Conservation (phyloP, 1,140 invertebrate genomes). For the Lasioglossum albipes region DNA sequence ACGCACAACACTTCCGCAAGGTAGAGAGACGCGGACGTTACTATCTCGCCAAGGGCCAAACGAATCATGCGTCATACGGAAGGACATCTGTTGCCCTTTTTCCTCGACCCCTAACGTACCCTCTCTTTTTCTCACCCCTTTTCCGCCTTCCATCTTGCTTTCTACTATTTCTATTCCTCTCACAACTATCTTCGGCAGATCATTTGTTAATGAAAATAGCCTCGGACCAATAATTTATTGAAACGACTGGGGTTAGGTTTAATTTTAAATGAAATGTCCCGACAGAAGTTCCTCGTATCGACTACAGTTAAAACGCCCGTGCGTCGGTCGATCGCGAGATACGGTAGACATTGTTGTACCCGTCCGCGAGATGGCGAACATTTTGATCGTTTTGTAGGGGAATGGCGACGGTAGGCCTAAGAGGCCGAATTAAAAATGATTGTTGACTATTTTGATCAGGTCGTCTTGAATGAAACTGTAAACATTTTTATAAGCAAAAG, state of each 20-base stretch:
- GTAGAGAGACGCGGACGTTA: conserved; percentile 56
- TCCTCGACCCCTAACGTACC: conserved; percentile 40
- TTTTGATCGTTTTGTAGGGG: background rate
- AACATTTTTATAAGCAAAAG: too few relatives aligned
- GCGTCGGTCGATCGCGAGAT: conserved; percentile 46
- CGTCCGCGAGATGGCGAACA: conserved; percentile 10
- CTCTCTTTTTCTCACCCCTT: background rate
- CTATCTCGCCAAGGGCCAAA: conserved; percentile 55
- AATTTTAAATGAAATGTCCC: background rate
- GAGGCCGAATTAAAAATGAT: too few relatives aligned
- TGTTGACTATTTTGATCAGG: too few relatives aligned
- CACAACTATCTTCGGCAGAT: background rate
- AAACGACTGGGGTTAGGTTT: too few relatives aligned
- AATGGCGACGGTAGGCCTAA: too few relatives aligned
- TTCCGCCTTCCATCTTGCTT: background rate
- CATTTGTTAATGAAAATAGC: background rate
- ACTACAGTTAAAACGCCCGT: conserved; percentile 34
- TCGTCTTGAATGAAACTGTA: too few relatives aligned
- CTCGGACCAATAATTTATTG: background rate
- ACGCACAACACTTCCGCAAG: conserved; percentile 54
- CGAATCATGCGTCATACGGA: conserved; percentile 69
- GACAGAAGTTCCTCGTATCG: conserved; percentile 23
- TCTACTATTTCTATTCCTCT: background rate
- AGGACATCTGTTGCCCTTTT: conserved; percentile 74
- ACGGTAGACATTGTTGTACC: conserved; percentile 2